Conservation (phyloP, 2,888 invertebrate species). For the Trilocha varians region DNA sequence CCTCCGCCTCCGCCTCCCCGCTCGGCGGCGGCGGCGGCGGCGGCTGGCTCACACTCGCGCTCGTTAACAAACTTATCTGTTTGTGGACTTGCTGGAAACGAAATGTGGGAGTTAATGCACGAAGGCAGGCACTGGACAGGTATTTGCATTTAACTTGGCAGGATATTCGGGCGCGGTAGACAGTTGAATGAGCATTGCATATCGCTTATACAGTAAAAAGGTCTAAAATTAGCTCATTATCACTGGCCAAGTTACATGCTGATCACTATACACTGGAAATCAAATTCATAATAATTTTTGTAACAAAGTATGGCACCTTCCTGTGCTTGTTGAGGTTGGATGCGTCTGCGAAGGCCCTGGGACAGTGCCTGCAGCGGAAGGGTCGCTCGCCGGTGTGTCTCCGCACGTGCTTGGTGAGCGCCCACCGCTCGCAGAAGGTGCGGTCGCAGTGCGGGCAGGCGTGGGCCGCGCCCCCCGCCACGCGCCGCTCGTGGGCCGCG, state of each 20-base stretch:
- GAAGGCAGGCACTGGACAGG: too few relatives aligned
- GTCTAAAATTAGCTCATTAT: too few relatives aligned
- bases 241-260: too few relatives aligned
- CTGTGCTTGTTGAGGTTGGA: slow-evolving; percentile 82
- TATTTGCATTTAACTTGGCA: too few relatives aligned
- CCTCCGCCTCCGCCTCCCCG: slow-evolving; percentile 9
- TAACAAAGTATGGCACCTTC: slow-evolving; percentile 40
- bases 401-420: slow-evolving; percentile 76
- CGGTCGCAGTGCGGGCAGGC: slow-evolving; percentile 74
- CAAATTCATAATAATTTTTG: too few relatives aligned
- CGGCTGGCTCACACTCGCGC: slow-evolving; percentile 19
- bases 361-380: slow-evolving; percentile 78
- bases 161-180: too few relatives aligned
- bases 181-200: too few relatives aligned
- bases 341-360: slow-evolving; percentile 82
- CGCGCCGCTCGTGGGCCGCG: slow-evolving; percentile 78
- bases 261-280: too few relatives aligned
- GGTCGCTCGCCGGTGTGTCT: slow-evolving; percentile 80
- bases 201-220: too few relatives aligned
- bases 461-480: slow-evolving; percentile 77
- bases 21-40: slow-evolving; percentile 4
- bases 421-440: slow-evolving; percentile 77
- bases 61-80: slow-evolving; percentile 46
- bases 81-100: slow-evolving; percentile 43
- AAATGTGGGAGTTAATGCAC: too few relatives aligned